These are phyloP conservation scores for Lathamus discolor DNA, from an alignment of 2,113 vertebrate genomes.

Conservation along the genomic window DNA sequence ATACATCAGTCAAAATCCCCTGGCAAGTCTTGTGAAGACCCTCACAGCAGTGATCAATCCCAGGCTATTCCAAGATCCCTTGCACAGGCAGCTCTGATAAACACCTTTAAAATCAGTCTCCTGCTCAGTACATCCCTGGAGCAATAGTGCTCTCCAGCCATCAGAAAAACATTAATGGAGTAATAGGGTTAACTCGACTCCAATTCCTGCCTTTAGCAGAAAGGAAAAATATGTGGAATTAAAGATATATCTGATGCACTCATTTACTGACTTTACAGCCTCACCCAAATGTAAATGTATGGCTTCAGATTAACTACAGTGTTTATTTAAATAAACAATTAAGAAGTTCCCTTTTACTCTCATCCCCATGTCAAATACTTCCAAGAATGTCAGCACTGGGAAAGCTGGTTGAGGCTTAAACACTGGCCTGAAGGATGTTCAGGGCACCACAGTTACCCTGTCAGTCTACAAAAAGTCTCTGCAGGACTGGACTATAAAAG, in stretches of 20 bases:
- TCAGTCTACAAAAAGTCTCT: neutral
- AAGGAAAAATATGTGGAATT: neutral
- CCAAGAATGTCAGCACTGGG: neutral
- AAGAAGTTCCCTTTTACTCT: neutral
- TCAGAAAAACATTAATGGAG: neutral
- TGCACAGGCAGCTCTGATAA: neutral
- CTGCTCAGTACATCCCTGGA: neutral
- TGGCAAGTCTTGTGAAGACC: neutral
- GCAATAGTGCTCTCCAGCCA: neutral
- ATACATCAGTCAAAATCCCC: neutral
- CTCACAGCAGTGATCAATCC: neutral
- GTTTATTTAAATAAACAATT: neutral
- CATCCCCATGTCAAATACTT: neutral
- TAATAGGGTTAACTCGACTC: neutral
- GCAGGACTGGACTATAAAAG: neutral
- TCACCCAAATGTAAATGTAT: neutral
- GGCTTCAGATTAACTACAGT: neutral
- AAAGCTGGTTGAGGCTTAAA: neutral
- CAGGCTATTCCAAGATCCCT: neutral
- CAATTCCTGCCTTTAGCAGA: neutral
- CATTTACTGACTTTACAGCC: neutral
- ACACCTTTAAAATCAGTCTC: neutral
- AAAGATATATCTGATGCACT: neutral
- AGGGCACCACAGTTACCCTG: accelerated
- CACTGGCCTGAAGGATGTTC: neutral